Base-by-base conservation (phyloP, 2,797 vertebrate genomes). In the Leuciscus waleckii region DNA sequence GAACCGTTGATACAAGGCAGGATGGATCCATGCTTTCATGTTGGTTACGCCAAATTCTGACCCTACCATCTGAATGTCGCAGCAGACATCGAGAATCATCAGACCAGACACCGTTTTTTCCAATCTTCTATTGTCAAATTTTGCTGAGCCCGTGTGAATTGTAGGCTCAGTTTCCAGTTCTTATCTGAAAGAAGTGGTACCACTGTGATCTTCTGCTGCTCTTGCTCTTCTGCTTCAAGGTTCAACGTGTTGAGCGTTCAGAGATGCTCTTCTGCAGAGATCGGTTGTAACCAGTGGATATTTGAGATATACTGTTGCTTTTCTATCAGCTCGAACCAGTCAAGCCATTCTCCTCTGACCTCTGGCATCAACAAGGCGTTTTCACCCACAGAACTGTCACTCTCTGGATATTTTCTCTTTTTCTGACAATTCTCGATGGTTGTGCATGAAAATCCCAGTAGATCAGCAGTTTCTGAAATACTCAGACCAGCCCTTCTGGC, bases 341-440 rank as follows among this genome's bases (percentile, higher is more conserved):
- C 69, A 39, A 68, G 19, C 39, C 75, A 88, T 82, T 68, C 65
- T 67, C 63, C 67, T 83, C 79, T 82, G 86, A 87, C 83, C 78
- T 81, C 86, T 87, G 82, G 39, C 49, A 82, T 87, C 79, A 85
- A 82, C 79, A 82, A 85, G 83, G 67, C 51, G 67, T 83, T 85
- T 85, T 32, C 63, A 7, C 13, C 32, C 46, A 81, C 46, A 79
- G 75, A 68, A 76, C 71, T 79, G 85, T 21, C 1, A 1, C 70
- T 74, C 56, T n/a, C 43, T 86, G 14, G 85, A 86, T 76, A n/a
- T 74, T 85, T 82, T 61, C 37, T 23, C 1, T 32, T 39, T 37
- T 67, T 71, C 29, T 0, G 32, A n/a, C 51, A 7, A 17, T 58
- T 58, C 75, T 39, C 32, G 56, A 58, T n/a, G 23, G 9, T 58